A percentile compares a stretch with the other conserved stretches of the same genome.
Conservation (phyloP, 2,888 invertebrate species). For the Luperina nickerlii region DNA sequence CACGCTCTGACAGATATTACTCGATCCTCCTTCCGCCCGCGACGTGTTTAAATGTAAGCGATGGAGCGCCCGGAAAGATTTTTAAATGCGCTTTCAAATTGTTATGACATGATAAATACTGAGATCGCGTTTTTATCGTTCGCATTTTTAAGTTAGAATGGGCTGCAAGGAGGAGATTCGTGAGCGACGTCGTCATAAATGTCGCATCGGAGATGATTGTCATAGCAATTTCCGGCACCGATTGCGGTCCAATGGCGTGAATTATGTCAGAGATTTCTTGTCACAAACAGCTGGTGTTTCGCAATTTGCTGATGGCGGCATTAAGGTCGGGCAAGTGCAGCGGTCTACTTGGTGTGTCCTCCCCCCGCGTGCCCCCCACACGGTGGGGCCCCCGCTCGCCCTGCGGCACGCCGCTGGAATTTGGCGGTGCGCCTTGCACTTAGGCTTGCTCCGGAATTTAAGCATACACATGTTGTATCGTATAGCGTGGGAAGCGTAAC, state of each 20-base stretch:
- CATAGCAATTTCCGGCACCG: constrained; percentile 77
- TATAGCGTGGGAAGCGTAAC: constrained; percentile 69
- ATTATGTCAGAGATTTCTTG: constrained; percentile 86
- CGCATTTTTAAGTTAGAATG: constrained; percentile 56
- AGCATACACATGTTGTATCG: constrained; percentile 70
- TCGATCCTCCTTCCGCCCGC: constrained; percentile 71
- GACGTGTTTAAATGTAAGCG: constrained; percentile 71
- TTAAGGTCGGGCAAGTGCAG: constrained; percentile 87
- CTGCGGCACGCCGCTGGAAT: constrained; percentile 86
- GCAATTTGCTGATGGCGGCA: constrained; percentile 89
- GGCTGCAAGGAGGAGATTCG: constrained; percentile 53
- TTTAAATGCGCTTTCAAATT: constrained; percentile 74
- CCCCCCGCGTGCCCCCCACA: constrained; percentile 52
- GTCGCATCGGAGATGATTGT: constrained; percentile 76
- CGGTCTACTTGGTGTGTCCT: constrained; percentile 75
- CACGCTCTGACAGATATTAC: constrained; percentile 84
- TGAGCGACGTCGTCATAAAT: constrained; percentile 64
- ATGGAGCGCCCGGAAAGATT: constrained; percentile 67
- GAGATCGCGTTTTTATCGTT: constrained; percentile 63
- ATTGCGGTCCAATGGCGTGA: constrained; percentile 83
- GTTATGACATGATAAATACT: constrained; percentile 72
- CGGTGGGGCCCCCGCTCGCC: constrained; percentile 69
- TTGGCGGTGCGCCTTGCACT: constrained; percentile 87
- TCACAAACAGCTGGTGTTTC: constrained; percentile 87
- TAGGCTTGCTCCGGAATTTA: constrained; percentile 77